A percentile compares a stretch with the other conserved stretches of the same genome.
Conservation (phyloP, 2,888 invertebrate species). For the Bedellia somnulentella region DNA sequence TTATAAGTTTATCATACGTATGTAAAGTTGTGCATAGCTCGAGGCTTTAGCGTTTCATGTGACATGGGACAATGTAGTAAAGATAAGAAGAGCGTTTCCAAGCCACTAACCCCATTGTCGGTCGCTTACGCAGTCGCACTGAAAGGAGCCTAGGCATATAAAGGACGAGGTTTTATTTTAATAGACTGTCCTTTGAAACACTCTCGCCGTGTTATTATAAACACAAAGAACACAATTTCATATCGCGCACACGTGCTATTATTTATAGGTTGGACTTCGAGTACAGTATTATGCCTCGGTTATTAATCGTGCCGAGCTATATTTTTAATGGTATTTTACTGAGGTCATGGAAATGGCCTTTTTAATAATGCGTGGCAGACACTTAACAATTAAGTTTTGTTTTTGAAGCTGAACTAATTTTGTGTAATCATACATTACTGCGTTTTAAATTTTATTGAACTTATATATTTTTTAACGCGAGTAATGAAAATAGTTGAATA, state of each 20-base stretch:
- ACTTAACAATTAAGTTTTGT: too few relatives aligned
- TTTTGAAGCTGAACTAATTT: too few relatives aligned
- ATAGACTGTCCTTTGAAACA: neutral
- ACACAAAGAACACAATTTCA: neutral
- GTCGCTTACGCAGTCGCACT: slow-evolving; percentile 44
- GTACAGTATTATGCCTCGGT: neutral
- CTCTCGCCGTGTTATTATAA: neutral
- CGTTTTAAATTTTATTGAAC: too few relatives aligned
- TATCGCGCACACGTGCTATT: neutral
- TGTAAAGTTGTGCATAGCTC: slow-evolving; percentile 37
- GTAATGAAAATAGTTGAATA: too few relatives aligned
- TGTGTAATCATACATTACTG: too few relatives aligned
- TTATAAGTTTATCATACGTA: too few relatives aligned
- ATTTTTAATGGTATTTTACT: too few relatives aligned
- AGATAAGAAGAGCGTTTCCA: slow-evolving; percentile 54
- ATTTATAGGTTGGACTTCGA: neutral
- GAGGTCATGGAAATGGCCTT: neutral
- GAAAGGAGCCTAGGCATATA: slow-evolving; percentile 21
- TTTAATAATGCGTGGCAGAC: too few relatives aligned
- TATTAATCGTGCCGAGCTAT: too few relatives aligned
- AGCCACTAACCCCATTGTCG: slow-evolving; percentile 51
- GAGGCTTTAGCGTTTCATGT: slow-evolving; percentile 43
- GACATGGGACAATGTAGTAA: slow-evolving; percentile 53
- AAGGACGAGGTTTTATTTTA: neutral
- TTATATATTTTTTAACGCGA: too few relatives aligned